Evolutionary conservation across 2,113 vertebrate genomes (phyloP).

Genomic region (Actenoides hombroni): DNA sequence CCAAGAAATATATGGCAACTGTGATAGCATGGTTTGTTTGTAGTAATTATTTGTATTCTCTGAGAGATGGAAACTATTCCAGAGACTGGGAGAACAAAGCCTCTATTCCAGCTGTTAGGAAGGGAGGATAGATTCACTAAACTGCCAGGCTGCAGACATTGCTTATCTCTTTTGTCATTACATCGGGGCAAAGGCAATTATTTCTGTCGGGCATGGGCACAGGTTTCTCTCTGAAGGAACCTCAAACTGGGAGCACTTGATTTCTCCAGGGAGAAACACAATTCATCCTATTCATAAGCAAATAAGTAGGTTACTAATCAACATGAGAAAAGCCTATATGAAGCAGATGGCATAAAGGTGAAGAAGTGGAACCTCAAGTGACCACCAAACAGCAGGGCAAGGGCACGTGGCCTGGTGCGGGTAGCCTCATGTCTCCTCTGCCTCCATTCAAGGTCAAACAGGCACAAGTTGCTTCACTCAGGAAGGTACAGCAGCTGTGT

Average conservation of each 20-base stretch:
- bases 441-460: background rate
- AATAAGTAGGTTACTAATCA: conserved; percentile 36
- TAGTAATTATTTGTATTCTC: conserved; percentile 53
- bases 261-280: conserved; percentile 33
- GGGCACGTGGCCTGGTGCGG: rapidly evolving
- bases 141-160: background rate
- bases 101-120: conserved; percentile 13
- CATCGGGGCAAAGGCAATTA: background rate
- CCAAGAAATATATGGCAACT: conserved; percentile 52
- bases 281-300: conserved; percentile 33
- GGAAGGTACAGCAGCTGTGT: rapidly evolving
- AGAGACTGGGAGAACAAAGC: conserved; percentile 1
- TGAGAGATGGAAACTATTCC: conserved; percentile 25
- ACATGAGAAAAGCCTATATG: background rate
- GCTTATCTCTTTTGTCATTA: conserved; percentile 23
- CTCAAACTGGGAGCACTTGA: background rate
- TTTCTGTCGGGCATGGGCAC: background rate
- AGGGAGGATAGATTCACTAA: background rate
- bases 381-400: background rate
- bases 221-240: conserved; percentile 16
- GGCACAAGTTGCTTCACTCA: rapidly evolving
- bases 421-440: background rate
- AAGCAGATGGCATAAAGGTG: conserved; percentile 1
- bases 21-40: background rate
- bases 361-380: background rate